These are phyloP conservation scores for Atractosteus spatula DNA, from an alignment of 2,113 vertebrate genomes.

Conservation along the genomic window DNA sequence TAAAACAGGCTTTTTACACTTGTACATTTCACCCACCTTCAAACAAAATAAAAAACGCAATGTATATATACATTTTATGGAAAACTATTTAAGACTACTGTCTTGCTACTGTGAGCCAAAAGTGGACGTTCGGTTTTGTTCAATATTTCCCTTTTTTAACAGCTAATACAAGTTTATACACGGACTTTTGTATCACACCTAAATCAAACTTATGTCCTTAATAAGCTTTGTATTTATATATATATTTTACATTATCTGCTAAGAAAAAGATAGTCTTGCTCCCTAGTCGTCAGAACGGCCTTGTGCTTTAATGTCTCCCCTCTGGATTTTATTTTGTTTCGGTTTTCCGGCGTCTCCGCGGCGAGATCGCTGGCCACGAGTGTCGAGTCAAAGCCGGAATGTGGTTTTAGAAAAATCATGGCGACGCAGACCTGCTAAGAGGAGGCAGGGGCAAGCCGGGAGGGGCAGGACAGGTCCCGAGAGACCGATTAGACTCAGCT, in stretches of 20 bases:
- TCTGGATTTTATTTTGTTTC: constrained; percentile 3
- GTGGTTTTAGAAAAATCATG: no score
- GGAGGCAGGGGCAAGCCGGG: no score
- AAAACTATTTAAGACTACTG: constrained; percentile 37
- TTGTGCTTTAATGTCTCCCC: constrained; percentile 37
- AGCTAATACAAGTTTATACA: constrained; percentile 19
- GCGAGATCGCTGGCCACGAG: no score
- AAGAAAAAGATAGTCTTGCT: constrained; percentile 34
- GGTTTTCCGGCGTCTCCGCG: no score
- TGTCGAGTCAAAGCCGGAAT: no score
- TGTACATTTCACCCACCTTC: constrained; percentile 36
- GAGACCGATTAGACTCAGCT: no score
- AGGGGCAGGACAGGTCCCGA: no score
- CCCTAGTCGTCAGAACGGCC: constrained; percentile 25
- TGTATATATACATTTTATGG: constrained; percentile 32
- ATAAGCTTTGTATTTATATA: constrained; percentile 35
- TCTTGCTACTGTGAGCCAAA: constrained; percentile 28
- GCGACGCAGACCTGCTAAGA: no score
- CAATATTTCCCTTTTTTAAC: constrained; percentile 14
- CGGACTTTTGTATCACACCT: constrained; percentile 15
- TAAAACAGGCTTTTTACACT: constrained; percentile 24
- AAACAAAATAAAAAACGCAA: constrained; percentile 33
- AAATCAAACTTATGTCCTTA: constrained; percentile 28
- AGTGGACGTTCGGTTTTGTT: constrained; percentile 1
- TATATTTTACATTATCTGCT: constrained; percentile 43